Evolutionary conservation across 1,140 invertebrate genomes (phyloP).

Genomic region (Zaprionus taronus): DNA sequence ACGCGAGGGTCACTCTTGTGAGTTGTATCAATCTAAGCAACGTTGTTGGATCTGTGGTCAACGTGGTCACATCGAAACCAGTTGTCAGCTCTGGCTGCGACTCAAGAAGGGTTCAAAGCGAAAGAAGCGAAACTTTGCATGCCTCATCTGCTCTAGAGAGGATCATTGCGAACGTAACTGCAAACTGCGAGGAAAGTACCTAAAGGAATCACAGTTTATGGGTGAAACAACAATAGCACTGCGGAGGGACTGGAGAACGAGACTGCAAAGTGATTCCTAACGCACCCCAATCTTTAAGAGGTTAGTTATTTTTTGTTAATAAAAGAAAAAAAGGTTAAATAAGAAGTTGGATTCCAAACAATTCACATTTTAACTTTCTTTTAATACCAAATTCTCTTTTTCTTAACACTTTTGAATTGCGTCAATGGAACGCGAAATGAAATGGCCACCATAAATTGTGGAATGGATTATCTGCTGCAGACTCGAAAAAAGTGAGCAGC

Average conservation of each 20-base stretch:
- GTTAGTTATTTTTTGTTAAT: background rate
- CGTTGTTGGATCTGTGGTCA: conserved; percentile 73
- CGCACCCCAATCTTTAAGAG: too few relatives aligned
- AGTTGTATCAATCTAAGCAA: conserved; percentile 68
- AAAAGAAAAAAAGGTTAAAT: background rate
- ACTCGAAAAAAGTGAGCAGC: conserved; percentile 31
- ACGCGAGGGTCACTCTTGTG: conserved; percentile 59
- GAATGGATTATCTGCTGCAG: conserved; percentile 59
- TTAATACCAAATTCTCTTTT: conserved; percentile 72
- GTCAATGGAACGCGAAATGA: conserved; percentile 46
- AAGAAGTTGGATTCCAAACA: background rate
- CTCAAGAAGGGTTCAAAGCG: background rate
- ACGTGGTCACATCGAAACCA: conserved; percentile 64
- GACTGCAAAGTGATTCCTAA: background rate
- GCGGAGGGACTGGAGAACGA: background rate
- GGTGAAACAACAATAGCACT: conserved; percentile 16
- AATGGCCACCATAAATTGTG: conserved; percentile 77
- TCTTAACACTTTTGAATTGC: conserved; percentile 73
- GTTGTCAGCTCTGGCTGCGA: conserved; percentile 32
- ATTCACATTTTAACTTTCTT: conserved; percentile 23
- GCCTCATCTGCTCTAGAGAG: conserved; percentile 50
- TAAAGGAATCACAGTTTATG: conserved; percentile 57
- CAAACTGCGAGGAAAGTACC: conserved; percentile 39
- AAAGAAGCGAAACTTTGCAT: conserved; percentile 12
- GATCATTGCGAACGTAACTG: conserved; percentile 55